A percentile compares a stretch with the other conserved stretches of the same genome.
phyloP scores from a whole-genome alignment of 2,797 vertebrate species.

The Cirrhinus mrigala region DNA sequence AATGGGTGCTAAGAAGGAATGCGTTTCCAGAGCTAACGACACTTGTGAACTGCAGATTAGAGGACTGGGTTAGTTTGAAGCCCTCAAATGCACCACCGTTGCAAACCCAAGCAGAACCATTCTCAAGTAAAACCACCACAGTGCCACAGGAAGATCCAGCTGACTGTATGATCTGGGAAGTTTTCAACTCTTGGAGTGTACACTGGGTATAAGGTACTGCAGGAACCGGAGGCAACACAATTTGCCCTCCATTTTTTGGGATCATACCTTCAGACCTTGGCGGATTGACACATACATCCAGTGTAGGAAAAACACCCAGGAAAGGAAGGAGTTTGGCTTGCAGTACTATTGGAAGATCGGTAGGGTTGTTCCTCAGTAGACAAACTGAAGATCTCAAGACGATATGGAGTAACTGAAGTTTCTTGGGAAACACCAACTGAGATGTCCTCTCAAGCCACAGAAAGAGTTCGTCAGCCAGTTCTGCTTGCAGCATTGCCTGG shows the following conservation, averaged over 20 bases:
- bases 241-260: slow-evolving; percentile 64
- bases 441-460: slow-evolving; percentile 69
- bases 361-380: slow-evolving; percentile 67
- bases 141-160: slow-evolving; percentile 61
- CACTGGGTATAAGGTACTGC: slow-evolving; percentile 63
- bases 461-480: slow-evolving; percentile 70
- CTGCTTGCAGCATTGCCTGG: slow-evolving; percentile 74
- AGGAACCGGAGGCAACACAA: slow-evolving; percentile 69
- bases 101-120: slow-evolving; percentile 77
- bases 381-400: slow-evolving; percentile 72
- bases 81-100: slow-evolving; percentile 58
- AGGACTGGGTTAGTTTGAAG: slow-evolving; percentile 63
- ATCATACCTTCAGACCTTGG: slow-evolving; percentile 61
- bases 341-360: slow-evolving; percentile 71
- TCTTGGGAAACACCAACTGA: slow-evolving; percentile 63
- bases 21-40: slow-evolving; percentile 68
- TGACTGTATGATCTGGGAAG: slow-evolving; percentile 56
- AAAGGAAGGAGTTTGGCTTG: slow-evolving; percentile 77
- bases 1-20: slow-evolving; percentile 72
- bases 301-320: slow-evolving; percentile 68
- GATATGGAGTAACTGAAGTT: slow-evolving; percentile 71
- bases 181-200: slow-evolving; percentile 46
- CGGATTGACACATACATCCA: slow-evolving; percentile 67
- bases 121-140: slow-evolving; percentile 61
- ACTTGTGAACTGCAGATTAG: slow-evolving; percentile 67